Conservation (phyloP, 1,140 invertebrate genomes). For the Hormaphis cornu region DNA sequence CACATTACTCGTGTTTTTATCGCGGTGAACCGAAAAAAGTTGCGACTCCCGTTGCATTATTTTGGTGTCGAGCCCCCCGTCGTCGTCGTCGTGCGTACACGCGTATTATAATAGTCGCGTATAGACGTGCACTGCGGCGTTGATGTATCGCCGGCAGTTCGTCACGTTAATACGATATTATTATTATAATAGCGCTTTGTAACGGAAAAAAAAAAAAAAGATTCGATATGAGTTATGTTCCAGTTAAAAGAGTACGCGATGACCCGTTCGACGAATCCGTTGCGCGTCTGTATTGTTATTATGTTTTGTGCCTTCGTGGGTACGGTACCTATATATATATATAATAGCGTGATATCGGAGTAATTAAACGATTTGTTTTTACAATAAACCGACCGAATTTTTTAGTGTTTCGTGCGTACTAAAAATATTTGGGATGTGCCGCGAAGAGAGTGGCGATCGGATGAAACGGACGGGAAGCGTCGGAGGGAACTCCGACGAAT, state of each 20-base stretch:
- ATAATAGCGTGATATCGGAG: too few species aligned
- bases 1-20: background rate
- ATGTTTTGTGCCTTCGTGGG: too few species aligned
- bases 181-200: too few species aligned
- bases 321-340: too few species aligned
- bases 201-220: background rate
- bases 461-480: too few species aligned
- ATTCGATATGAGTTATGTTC: slow-evolving; percentile 26
- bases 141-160: slow-evolving; percentile 25
- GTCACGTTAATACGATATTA: too few species aligned
- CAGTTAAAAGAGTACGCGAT: slow-evolving; percentile 27
- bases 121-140: background rate
- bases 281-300: background rate
- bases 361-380: too few species aligned
- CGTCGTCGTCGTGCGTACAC: background rate
- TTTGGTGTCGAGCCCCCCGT: slow-evolving; percentile 18
- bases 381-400: too few species aligned
- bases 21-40: slow-evolving; percentile 10
- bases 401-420: too few species aligned
- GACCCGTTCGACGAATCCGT: slow-evolving; percentile 24
- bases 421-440: too few species aligned
- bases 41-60: slow-evolving; percentile 28
- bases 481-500: too few species aligned
- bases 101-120: background rate
- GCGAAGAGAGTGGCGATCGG: too few species aligned